Evolutionary conservation across 2,113 vertebrate species (phyloP), one percentile per base, ranked within the genome.

Genomic region (Spizaetus ornatus): DNA sequence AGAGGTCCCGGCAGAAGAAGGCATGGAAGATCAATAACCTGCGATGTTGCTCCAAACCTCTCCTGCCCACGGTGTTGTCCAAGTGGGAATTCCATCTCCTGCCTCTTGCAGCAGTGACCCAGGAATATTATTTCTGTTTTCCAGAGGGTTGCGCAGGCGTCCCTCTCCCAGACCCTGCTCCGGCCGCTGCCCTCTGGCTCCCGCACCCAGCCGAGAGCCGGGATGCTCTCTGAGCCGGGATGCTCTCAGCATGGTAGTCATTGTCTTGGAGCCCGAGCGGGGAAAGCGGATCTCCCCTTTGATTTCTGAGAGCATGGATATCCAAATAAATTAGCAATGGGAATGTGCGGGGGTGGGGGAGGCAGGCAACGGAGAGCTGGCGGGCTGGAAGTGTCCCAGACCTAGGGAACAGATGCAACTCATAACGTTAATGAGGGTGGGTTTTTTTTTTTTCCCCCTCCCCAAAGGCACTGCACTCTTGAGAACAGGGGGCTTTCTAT

Each of bases 401-500:
- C 89, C 72, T 77, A 3, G 71, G 83, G 97, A 97, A 97, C 97
- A 97, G 97, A 97, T 96, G 96, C 80, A 84, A 93, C 36, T 77
- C 86, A 72, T 88, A 93, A 91, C 92, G 2, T 45, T 65, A 79
- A 95, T 42, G 79, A 88, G 81, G 72, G 70, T 17, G 21, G 6
- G 2, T 27, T 48, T 47, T 58, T 58, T 29, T 29, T 45, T 42
- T 55, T 47, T 36, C 18, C 20, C 87, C 91, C 90, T 94, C 91
- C 93, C 93, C 92, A 94, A 63, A 95, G 72, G 93, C 67, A 34
- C 62, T 12, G 36, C 93, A 55, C 90, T 91, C 61, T 66, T 74
- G 97, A 94, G 95, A 94, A 56, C 10, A 0, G 77, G 94, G 83
- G 38, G 70, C 71, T 96, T 97, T 94, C 92, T 94, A 86, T 96